Evolutionary conservation across 2,113 vertebrate genomes (phyloP), one percentile per base, ranked within the genome.

Genomic region (Periophthalmodon schlosseri): DNA sequence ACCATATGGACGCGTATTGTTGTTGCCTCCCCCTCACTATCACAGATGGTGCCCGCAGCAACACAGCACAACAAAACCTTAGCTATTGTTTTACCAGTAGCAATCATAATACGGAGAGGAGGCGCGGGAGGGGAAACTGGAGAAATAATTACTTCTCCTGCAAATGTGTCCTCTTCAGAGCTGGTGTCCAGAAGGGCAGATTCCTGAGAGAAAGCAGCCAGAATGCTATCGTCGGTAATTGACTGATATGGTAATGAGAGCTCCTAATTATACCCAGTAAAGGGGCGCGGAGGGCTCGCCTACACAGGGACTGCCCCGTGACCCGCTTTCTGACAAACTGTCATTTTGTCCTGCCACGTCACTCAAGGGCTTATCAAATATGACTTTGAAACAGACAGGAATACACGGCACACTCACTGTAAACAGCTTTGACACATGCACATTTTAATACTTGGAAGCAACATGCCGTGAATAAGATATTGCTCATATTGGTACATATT

Each of bases 211-310:
- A 94, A 95, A 91, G 89, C 84, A 79, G 73, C 87, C 92, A 91
- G 91, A 87, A 75, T 82, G 84, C 71, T 15, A 86, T 88, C 57
- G 80, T 87, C 73, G 86, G 81, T 93, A 93, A 94, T 92, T 91
- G 91, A 93, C 91, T 91, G 88, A 91, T 91, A 93, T 93, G 90
- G 87, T 93, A 94, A 94, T 94, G 92, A 93, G 89, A 93, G 89
- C 70, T 75, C 89, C 87, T 93, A 92, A 94, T 94, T 94, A 93
- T 92, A 92, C 83, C 89, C 84, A 12, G 81, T 84, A 74, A 85
- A 87, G 21, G 69, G 84, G 78, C 75, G 66, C 72, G 58, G 81
- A 84, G 86, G 85, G 82, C 79, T 72, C 28, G 83, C 88, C 89
- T 87, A 88, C 87, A 77, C 88, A 75, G 75, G 85, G 83, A 85